Conservation (phyloP, 2,888 invertebrate genomes). For the Drosophila ochracea region DNA sequence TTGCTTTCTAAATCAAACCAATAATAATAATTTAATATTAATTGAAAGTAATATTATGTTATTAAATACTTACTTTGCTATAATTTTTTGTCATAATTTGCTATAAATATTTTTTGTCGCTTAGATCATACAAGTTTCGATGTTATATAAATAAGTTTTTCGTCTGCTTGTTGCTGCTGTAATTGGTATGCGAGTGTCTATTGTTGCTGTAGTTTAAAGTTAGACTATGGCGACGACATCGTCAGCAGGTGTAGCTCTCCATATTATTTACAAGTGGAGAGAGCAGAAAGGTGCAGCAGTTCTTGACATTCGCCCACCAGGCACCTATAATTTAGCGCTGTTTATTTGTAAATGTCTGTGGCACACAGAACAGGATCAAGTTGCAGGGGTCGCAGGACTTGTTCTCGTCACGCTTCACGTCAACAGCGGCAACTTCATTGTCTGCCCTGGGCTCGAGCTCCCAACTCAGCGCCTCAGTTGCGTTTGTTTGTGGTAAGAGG, state of each 20-base stretch:
- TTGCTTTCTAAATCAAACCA: neutral
- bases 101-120: neutral
- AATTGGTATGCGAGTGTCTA: slow-evolving; percentile 56
- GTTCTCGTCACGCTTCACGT: slow-evolving; percentile 70
- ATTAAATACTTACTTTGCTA: neutral
- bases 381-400: slow-evolving; percentile 50
- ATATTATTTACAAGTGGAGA: slow-evolving; percentile 66
- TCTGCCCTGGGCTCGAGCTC: slow-evolving; percentile 39
- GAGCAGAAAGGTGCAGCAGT: slow-evolving; percentile 12
- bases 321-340: slow-evolving; percentile 78
- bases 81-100: neutral
- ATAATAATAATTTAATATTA: neutral
- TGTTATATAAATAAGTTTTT: slow-evolving; percentile 11
- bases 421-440: slow-evolving; percentile 74
- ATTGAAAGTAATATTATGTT: neutral
- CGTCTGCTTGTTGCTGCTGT: slow-evolving; percentile 42
- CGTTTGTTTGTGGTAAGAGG: neutral
- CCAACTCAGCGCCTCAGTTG: slow-evolving; percentile 18
- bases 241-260: slow-evolving; percentile 64
- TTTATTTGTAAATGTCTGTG: slow-evolving; percentile 81
- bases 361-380: slow-evolving; percentile 50
- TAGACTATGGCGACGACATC: slow-evolving; percentile 58
- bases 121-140: slow-evolving; percentile 56
- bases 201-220: slow-evolving; percentile 69
- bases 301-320: slow-evolving; percentile 56